Conservation (phyloP, 2,888 invertebrate species). For the Ophioninae sp. region DNA sequence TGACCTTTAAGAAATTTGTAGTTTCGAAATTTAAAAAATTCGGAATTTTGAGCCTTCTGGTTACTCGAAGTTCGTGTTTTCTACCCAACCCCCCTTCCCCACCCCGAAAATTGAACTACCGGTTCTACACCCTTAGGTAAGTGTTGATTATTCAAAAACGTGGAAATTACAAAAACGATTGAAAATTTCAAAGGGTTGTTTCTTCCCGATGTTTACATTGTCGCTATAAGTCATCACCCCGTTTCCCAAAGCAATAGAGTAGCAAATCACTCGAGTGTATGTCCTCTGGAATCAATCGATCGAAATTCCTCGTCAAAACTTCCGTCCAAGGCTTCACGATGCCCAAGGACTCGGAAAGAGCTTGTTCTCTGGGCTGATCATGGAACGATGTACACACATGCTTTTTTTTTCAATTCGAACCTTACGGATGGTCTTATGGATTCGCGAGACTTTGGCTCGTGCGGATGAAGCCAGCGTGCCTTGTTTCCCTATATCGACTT, state of each 20-base stretch:
- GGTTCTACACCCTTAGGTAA: too few species aligned
- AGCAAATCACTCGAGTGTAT: slow-evolving; percentile 73
- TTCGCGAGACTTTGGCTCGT: slow-evolving; percentile 39
- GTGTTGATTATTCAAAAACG: too few species aligned
- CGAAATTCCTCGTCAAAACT: slow-evolving; percentile 70
- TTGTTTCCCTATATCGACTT: slow-evolving; percentile 11
- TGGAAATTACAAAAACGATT: too few species aligned
- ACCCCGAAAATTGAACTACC: too few species aligned
- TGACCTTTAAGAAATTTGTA: too few species aligned
- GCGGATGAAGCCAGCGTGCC: slow-evolving; percentile 9
- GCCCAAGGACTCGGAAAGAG: slow-evolving; percentile 33
- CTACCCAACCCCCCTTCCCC: too few species aligned
- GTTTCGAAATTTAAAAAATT: too few species aligned
- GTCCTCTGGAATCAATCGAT: slow-evolving; percentile 70
- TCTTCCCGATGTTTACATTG: not conserved
- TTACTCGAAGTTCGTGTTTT: too few species aligned
- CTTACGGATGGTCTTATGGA: slow-evolving; percentile 12
- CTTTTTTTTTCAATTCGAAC: slow-evolving; percentile 4
- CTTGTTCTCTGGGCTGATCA: slow-evolving; percentile 23
- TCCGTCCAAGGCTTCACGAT: slow-evolving; percentile 62
- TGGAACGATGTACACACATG: slow-evolving; percentile 12
- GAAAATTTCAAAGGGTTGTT: not conserved
- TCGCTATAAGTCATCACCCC: slow-evolving; percentile 62
- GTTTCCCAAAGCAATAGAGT: slow-evolving; percentile 46
- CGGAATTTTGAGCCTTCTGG: too few species aligned